phyloP scores from a whole-genome alignment of 2,797 vertebrate species.

The Taeniopygia guttata region DNA sequence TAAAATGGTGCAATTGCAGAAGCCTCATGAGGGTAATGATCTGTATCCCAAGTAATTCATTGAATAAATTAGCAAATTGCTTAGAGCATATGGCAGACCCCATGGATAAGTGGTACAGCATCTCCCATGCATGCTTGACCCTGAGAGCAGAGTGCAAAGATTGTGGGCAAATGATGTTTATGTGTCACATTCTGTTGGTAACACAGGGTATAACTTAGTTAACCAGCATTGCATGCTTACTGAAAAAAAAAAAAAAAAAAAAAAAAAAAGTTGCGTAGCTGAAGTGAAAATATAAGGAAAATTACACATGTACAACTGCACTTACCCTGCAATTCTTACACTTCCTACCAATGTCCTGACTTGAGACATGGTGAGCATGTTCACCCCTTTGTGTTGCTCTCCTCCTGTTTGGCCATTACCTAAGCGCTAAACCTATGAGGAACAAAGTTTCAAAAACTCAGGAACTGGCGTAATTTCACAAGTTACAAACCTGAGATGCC shows the following conservation, averaged over 20 bases:
- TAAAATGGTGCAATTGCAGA: fast-evolving
- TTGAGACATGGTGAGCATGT: fast-evolving
- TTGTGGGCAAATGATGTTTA: fast-evolving
- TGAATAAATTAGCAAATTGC: not conserved
- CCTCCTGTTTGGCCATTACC: fast-evolving
- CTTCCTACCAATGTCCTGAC: no score
- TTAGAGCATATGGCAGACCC: not conserved
- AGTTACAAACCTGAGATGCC: not conserved
- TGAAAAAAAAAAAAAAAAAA: not conserved
- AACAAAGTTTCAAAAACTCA: not conserved
- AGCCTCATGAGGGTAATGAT: not conserved
- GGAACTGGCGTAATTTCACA: not conserved
- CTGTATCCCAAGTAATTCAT: not conserved
- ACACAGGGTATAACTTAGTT: not conserved
- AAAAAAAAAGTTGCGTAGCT: fast-evolving
- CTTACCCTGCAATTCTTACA: fast-evolving
- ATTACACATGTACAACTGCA: not conserved
- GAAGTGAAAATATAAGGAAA: not conserved
- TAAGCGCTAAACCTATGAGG: not conserved
- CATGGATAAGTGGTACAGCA: fast-evolving
- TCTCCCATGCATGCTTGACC: fast-evolving
- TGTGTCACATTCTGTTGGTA: not conserved
- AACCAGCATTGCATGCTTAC: not conserved
- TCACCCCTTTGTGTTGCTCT: not conserved
- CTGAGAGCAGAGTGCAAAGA: not conserved